These are phyloP conservation scores for Tromatobia lineatoria DNA, from an alignment of 2,888 invertebrate genomes.

Conservation along the genomic window DNA sequence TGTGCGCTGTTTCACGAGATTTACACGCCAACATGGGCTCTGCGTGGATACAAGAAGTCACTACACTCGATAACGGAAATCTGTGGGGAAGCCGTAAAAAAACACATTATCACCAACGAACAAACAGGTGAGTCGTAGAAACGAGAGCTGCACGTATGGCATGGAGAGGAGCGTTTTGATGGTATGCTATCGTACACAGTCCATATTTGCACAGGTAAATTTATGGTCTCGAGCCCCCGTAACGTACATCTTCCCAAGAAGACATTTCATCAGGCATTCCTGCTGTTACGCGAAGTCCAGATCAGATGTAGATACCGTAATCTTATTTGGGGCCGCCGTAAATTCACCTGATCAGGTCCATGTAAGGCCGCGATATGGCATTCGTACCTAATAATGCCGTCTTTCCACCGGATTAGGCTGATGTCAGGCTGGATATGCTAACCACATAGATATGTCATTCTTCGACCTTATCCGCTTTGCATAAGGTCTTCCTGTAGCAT, in stretches of 20 bases:
- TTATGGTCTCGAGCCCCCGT: slow-evolving; percentile 60
- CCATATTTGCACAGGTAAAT: slow-evolving; percentile 44
- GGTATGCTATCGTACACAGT: slow-evolving; percentile 56
- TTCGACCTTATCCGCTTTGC: no score
- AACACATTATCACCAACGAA: slow-evolving; percentile 42
- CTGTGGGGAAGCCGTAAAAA: slow-evolving; percentile 42
- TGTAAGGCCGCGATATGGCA: no score
- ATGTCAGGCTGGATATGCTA: no score
- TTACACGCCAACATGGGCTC: slow-evolving; percentile 24
- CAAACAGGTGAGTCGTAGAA: slow-evolving; percentile 52
- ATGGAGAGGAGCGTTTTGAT: slow-evolving; percentile 50
- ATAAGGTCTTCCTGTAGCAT: no score
- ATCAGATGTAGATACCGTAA: no score
- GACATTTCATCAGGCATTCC: no score
- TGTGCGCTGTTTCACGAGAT: slow-evolving; percentile 37
- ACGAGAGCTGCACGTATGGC: not conserved
- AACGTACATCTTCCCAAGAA: slow-evolving; percentile 74
- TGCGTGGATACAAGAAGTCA: slow-evolving; percentile 37
- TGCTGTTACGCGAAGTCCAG: no score
- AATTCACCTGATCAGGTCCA: no score
- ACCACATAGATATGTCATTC: no score
- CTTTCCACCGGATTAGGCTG: no score
- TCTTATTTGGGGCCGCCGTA: no score
- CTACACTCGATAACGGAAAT: slow-evolving; percentile 36
- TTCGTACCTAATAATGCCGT: no score